A percentile compares a stretch with the other conserved stretches of the same genome.
Evolutionary conservation across 2,113 vertebrate genomes (phyloP).

Genomic region (Sceloporus tristichus): DNA sequence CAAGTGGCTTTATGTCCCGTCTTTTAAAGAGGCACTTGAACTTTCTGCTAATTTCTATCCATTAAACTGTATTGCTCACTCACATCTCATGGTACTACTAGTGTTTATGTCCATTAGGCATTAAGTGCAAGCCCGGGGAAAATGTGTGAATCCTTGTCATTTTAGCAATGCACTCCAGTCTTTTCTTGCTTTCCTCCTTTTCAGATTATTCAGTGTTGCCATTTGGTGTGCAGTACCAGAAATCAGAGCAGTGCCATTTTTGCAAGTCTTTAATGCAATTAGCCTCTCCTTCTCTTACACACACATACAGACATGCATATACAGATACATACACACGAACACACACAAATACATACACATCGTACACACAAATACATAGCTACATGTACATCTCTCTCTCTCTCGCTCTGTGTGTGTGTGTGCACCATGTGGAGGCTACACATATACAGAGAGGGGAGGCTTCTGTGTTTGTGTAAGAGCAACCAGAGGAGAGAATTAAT

Average conservation of each 20-base stretch:
- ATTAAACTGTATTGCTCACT: background rate
- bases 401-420: background rate
- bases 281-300: constrained; percentile 33
- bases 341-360: too few species aligned
- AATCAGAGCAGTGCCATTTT: constrained; percentile 46
- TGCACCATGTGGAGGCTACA: background rate
- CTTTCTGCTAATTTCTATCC: constrained; percentile 32
- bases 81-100: background rate
- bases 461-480: background rate
- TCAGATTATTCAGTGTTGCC: constrained; percentile 45
- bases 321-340: too few species aligned
- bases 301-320: too few species aligned
- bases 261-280: constrained; percentile 54
- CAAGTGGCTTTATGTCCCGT: background rate
- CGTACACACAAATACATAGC: too few species aligned
- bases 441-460: too few species aligned
- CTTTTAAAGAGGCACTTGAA: constrained; percentile 40
- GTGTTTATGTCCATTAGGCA: constrained; percentile 13
- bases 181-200: constrained; percentile 44
- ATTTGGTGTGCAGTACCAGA: constrained; percentile 33
- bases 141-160: constrained; percentile 10
- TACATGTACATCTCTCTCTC: background rate
- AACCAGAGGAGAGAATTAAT: constrained; percentile 26
- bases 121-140: constrained; percentile 8
- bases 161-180: constrained; percentile 19